Evolutionary conservation across 1,140 invertebrate genomes (phyloP).

Genomic region (Drosophila chauvacae): DNA sequence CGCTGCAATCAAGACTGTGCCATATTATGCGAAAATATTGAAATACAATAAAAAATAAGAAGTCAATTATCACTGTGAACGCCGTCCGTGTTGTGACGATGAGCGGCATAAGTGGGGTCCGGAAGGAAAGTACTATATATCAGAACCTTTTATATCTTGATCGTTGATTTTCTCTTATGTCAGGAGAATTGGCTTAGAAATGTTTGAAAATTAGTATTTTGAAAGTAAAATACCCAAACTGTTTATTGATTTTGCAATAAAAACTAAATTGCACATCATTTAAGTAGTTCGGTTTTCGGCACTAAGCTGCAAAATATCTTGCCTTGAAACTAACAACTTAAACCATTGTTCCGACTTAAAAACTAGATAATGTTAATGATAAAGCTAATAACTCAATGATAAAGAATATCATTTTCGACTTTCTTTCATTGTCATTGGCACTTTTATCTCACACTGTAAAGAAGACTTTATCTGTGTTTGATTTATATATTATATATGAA

Average conservation of each 20-base stretch:
- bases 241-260: not conserved
- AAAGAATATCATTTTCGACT: not conserved
- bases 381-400: not conserved
- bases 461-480: not conserved
- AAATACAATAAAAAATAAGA: not conserved
- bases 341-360: not conserved
- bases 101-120: not conserved
- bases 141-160: no score
- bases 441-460: not conserved
- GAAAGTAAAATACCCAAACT: not conserved
- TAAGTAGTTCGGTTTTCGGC: not conserved
- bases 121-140: no score
- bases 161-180: no score
- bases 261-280: not conserved
- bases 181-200: not conserved
- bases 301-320: not conserved
- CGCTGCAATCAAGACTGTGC: constrained; percentile 12
- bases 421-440: not conserved
- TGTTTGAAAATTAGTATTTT: not conserved
- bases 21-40: constrained; percentile 3
- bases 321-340: not conserved
- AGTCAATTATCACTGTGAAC: not conserved
- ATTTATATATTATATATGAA: not conserved
- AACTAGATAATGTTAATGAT: not conserved
- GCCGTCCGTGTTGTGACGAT: not conserved